These are phyloP conservation scores for Chiloscyllium punctatum DNA, from an alignment of 2,797 vertebrate genomes.

Conservation along the genomic window DNA sequence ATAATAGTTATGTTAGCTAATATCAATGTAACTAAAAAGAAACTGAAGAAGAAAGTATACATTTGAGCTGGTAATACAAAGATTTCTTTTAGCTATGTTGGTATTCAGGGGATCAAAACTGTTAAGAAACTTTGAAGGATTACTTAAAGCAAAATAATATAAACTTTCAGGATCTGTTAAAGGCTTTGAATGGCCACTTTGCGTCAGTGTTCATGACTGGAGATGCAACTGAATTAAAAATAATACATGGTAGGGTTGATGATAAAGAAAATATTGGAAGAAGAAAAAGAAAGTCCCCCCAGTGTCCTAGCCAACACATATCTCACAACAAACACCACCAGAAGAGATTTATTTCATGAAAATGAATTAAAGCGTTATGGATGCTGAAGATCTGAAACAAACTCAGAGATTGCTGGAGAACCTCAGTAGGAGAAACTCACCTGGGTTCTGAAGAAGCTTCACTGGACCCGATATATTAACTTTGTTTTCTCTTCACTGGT, in stretches of 20 bases:
- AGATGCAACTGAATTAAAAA: background rate
- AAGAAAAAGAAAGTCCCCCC: background rate
- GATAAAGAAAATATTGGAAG: background rate
- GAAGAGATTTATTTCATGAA: background rate
- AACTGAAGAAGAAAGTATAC: background rate
- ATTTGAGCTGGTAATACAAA: background rate
- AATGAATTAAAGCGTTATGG: no score
- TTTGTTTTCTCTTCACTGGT: no score
- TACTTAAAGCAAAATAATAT: background rate
- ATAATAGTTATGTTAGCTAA: no score
- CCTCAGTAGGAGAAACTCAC: no score
- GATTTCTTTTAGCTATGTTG: background rate
- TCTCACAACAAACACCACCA: background rate
- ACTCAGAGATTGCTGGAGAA: no score
- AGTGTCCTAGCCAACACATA: background rate
- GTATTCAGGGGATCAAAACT: background rate
- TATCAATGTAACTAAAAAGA: background rate
- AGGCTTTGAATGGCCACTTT: background rate
- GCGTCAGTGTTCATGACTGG: background rate
- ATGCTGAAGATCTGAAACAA: no score
- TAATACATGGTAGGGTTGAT: background rate
- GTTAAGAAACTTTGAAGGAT: background rate
- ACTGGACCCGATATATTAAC: no score
- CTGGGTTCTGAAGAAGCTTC: no score
- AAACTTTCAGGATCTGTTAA: background rate